Evolutionary conservation across 2,888 invertebrate species (phyloP), one percentile per base, ranked within the genome.

Genomic region (Neuroscelio doddi): DNA sequence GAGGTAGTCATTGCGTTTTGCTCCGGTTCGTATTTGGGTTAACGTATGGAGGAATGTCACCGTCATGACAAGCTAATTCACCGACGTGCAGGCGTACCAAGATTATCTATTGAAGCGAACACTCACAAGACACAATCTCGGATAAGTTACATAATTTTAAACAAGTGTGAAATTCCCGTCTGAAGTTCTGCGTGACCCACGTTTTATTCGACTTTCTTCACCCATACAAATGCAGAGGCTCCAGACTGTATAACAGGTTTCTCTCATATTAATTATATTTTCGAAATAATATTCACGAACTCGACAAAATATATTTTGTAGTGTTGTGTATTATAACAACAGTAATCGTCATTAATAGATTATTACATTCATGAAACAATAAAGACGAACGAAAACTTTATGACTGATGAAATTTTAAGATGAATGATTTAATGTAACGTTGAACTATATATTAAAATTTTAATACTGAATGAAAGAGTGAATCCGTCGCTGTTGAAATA

Each of bases 1-100:
- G 75, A 79, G 75, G 71, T 72, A 45, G 66, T 70, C 63, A 69
- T 72, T 74, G 69, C 71, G 52, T 64, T 70, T 70, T 70, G 61
- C 69, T 74, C 64, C 61, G 63, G 67, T 64, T 68, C 72, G 74
- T 77, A 78, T 81, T 80, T 82, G 76, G 79, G 79, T 80, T 80
- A 81, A 80, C 78, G 73, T 77, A 79, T 77, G 80, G 73, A 81
- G 78, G 79, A 81, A 82, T 81, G 78, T 72, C 68, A 69, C 68
- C 70, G 63, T 56, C 64, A 55, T 75, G 77, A 78, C 77, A 74
- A 76, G 76, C 75, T 75, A 74, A 77, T 77, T 76, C 74, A 69
- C n/a, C n/a, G n/a, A n/a, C n/a, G n/a, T n/a, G n/a, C n/a, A n/a
- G n/a, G n/a, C n/a, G n/a, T n/a, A n/a, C 65, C 64, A 42, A 34